Evolutionary conservation across 1,140 invertebrate genomes (phyloP), one percentile per base, ranked within the genome.

Genomic region (Solenopsis invicta): DNA sequence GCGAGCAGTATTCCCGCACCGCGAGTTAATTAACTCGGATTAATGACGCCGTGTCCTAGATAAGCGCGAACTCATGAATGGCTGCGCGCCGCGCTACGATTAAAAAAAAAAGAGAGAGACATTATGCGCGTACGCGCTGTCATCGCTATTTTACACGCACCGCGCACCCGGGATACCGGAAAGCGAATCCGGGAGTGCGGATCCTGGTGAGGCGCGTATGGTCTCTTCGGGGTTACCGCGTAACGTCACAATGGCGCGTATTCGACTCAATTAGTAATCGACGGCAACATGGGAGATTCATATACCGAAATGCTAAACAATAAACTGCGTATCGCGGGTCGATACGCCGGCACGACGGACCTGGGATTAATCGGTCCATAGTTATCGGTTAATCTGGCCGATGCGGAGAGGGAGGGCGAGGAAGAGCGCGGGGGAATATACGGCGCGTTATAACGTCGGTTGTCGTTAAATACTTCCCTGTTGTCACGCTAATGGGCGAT

Each of bases 401-500:
- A 18, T 52, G 21, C 54, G 41, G 41, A 29, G 69, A 72, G 37
- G 29, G 52, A 6, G 41, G 41, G 52, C 52, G 62, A 64, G 64
- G 77, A 66, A 48, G 9, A 62, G 75, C 75, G 75, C 75, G 77
- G 62, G 77, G 77, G 77, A 56, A 41, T 41, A 8, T 41, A 29
- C n/a, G 16, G 69, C 80, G 69, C 69, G 80, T 84, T 84, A 84
- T 84, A 84, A 84, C 80, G 69, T 84, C 80, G 80, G 80, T 84
- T 84, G 80, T 84, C 89, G 89, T 88, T 88, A 90, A 91, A 91
- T 91, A 91, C 80, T 91, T 82, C 85, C 82, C 82, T 48, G 86
- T 87, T 74, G 87, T 87, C 89, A 86, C 71, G 87, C 81, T 90
- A 93, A 91, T 91, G 89, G 89, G 90, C 87, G 87, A 91, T 91